A percentile compares a stretch with the other conserved stretches of the same genome.
Evolutionary conservation across 1,140 invertebrate genomes (phyloP).

Genomic region (Papilio machaon): DNA sequence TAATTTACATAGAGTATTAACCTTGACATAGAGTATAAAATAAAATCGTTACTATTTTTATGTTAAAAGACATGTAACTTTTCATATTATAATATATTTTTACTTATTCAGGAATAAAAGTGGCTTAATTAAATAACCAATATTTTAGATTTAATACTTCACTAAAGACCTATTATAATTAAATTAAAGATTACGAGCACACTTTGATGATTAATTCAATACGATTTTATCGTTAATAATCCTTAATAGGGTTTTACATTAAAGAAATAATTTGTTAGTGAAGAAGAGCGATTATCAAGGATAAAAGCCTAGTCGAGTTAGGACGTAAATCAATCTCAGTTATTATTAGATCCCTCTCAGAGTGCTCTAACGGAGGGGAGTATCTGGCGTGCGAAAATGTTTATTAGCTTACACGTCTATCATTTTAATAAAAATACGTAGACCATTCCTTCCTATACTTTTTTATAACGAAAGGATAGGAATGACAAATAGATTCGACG

Average conservation of each 20-base stretch:
- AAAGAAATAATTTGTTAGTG: slow-evolving; percentile 20
- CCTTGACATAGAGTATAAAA: no score
- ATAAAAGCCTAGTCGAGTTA: slow-evolving; percentile 26
- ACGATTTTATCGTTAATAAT: neutral
- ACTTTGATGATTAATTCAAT: slow-evolving; percentile 6
- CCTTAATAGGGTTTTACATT: slow-evolving; percentile 11
- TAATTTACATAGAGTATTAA: no score
- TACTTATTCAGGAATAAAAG: no score
- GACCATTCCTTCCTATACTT: no score
- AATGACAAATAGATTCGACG: no score
- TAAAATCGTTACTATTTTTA: no score
- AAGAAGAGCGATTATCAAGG: slow-evolving; percentile 5
- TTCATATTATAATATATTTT: no score
- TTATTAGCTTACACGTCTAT: neutral
- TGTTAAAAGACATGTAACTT: no score
- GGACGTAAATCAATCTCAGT: slow-evolving; percentile 24
- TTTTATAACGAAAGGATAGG: no score
- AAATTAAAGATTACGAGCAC: neutral
- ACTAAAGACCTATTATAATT: neutral
- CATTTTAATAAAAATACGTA: neutral
- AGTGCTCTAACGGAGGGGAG: slow-evolving; percentile 14
- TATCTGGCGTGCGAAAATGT: neutral
- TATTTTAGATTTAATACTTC: neutral
- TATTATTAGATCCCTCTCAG: slow-evolving; percentile 20
- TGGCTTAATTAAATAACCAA: no score